Evolutionary conservation across 2,888 invertebrate genomes (phyloP).

Genomic region (Gasteruption jaculator): DNA sequence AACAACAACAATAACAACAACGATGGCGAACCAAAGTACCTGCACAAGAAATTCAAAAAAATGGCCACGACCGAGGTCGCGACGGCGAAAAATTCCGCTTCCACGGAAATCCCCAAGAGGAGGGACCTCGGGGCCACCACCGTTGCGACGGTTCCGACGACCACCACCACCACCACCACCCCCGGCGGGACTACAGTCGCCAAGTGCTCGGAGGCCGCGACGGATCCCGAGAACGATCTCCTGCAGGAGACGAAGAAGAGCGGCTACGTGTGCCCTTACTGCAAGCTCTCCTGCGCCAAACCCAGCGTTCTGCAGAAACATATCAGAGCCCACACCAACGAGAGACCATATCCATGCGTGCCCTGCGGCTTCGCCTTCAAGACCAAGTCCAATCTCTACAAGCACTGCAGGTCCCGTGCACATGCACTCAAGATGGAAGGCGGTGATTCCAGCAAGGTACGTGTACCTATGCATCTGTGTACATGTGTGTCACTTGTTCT

Average conservation of each 20-base stretch:
- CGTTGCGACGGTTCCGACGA: constrained; percentile 13
- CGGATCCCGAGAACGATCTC: constrained; percentile 38
- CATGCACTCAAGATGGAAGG: constrained; percentile 67
- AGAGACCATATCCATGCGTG: constrained; percentile 85
- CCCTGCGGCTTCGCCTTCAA: constrained; percentile 91
- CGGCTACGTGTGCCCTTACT: constrained; percentile 82
- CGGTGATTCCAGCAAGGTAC: constrained; percentile 50
- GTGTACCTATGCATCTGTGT: no score
- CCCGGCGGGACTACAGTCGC: constrained; percentile 27
- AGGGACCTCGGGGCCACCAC: no score
- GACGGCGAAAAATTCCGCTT: constrained; percentile 19
- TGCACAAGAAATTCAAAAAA: constrained; percentile 92
- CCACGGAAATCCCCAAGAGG: constrained; percentile 26
- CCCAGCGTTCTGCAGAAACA: constrained; percentile 92
- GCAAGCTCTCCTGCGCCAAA: constrained; percentile 85
- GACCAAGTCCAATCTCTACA: constrained; percentile 89
- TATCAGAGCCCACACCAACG: constrained; percentile 89
- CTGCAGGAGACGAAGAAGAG: constrained; percentile 53
- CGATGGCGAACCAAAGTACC: constrained; percentile 66
- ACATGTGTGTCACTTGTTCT: no score
- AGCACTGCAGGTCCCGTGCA: constrained; percentile 77
- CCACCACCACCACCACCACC: constrained; percentile 31
- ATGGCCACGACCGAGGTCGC: constrained; percentile 61
- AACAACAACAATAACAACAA: constrained; percentile 34
- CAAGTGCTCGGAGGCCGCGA: constrained; percentile 27